Evolutionary conservation across 1,140 invertebrate genomes (phyloP).

Genomic region (Pomacea maculata): DNA sequence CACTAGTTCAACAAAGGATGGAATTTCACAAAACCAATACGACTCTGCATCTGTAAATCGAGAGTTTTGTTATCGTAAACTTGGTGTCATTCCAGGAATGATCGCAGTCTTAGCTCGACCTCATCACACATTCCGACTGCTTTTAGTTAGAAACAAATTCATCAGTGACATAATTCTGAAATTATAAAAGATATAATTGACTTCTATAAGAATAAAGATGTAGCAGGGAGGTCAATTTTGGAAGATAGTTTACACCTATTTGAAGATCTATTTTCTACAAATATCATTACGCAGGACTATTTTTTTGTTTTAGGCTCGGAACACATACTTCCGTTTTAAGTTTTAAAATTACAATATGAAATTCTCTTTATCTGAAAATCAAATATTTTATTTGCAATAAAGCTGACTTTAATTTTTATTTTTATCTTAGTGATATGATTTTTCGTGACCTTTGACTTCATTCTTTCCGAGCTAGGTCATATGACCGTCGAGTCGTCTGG

Average conservation of each 20-base stretch:
- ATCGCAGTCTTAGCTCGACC: constrained; percentile 16
- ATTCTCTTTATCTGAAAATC: background rate
- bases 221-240: no score
- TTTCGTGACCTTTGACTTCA: no score
- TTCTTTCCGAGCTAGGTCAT: no score
- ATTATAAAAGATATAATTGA: no score
- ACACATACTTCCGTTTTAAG: background rate
- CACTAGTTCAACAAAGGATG: background rate
- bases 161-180: no score
- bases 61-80: constrained; percentile 6
- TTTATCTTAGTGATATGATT: no score
- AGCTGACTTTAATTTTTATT: no score
- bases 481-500: no score
- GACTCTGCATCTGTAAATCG: constrained; percentile 4
- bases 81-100: constrained; percentile 14
- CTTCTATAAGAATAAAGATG: no score
- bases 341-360: background rate
- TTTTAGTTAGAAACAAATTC: no score
- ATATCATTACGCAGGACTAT: background rate
- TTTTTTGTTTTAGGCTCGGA: background rate
- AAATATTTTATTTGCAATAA: background rate
- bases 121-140: constrained; percentile 1
- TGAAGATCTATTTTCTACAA: no score
- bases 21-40: background rate
- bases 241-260: no score